Conservation (phyloP, 1,140 invertebrate species). For the Bathynomus jamesi region DNA sequence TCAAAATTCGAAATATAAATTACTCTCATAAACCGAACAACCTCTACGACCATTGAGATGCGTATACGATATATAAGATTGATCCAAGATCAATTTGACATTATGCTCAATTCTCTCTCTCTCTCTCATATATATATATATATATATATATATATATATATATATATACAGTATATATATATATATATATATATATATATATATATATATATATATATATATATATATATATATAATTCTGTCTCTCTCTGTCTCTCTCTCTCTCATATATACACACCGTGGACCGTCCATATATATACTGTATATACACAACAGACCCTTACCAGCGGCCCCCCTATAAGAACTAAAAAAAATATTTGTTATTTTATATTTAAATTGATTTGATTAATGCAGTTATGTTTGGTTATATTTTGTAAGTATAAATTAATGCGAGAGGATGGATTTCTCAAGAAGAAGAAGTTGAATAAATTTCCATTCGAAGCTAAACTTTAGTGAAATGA, state of each 20-base stretch:
- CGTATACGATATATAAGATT: not conserved
- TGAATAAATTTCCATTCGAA: not conserved
- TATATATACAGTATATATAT: slow-evolving; percentile 8
- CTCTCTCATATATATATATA: not conserved
- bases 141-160: slow-evolving; percentile 14
- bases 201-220: slow-evolving; percentile 3
- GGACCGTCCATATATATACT: no score
- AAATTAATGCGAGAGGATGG: not conserved
- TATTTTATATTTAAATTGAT: not conserved
- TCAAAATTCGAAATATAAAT: not conserved
- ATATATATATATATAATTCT: not conserved
- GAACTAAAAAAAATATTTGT: not conserved
- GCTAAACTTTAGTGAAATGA: not conserved
- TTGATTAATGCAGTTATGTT: not conserved
- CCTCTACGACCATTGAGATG: no score
- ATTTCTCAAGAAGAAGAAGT: no score
- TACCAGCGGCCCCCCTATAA: not conserved
- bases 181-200: no score
- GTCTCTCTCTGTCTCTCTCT: no score
- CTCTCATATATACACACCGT: no score
- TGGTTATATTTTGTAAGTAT: not conserved
- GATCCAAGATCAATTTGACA: no score
- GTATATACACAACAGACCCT: not conserved
- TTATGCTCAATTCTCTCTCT: not conserved
- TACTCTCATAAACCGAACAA: not conserved